A percentile compares a stretch with the other conserved stretches of the same genome.
phyloP scores from a whole-genome alignment of 2,113 vertebrate genomes.

The Pterocles gutturalis region DNA sequence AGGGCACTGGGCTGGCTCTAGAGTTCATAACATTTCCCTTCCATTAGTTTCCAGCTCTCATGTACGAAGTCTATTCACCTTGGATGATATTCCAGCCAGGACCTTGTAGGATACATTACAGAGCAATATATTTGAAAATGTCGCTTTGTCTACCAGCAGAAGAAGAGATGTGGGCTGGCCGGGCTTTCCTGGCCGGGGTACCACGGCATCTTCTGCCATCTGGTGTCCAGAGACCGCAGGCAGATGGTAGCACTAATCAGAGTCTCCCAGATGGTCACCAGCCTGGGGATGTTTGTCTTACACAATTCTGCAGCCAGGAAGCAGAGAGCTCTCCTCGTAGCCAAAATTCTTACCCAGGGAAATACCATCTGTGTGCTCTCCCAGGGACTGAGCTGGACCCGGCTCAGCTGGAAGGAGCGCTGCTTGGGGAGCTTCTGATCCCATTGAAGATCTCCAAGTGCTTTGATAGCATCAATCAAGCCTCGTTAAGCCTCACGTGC shows the following conservation, averaged over 20 bases:
- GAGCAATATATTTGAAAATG: rapidly evolving
- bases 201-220: background rate
- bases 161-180: background rate
- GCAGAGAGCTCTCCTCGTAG: background rate
- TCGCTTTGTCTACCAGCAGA: background rate
- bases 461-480: constrained; percentile 15
- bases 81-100: background rate
- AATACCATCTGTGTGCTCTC: constrained; percentile 2
- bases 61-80: rapidly evolving
- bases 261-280: constrained; percentile 32
- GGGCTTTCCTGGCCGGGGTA: background rate
- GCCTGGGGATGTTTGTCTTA: constrained; percentile 53
- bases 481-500: background rate
- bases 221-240: constrained; percentile 22
- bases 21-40: background rate
- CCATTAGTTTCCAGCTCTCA: background rate
- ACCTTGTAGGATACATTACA: background rate
- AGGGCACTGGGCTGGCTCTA: too few relatives aligned
- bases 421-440: background rate
- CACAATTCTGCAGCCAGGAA: background rate
- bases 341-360: background rate
- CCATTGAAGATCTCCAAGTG: background rate
- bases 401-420: background rate
- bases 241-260: constrained; percentile 39
- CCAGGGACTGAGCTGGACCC: background rate